phyloP scores from a whole-genome alignment of 2,113 vertebrate genomes.

The Colossoma macropomum region DNA sequence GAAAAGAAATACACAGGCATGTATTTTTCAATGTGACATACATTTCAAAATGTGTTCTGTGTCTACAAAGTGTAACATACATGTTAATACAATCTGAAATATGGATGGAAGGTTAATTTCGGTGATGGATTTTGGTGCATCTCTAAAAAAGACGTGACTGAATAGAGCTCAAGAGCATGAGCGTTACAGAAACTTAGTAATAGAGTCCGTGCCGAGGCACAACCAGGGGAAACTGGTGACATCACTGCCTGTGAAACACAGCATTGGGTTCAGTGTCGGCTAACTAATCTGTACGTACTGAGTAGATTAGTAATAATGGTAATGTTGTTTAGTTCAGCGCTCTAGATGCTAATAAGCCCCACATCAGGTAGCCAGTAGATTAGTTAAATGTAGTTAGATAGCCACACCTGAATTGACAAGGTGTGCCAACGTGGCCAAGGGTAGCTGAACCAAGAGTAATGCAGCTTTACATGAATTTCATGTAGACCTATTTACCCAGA shows the following conservation, averaged over 20 bases:
- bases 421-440: slow-evolving; percentile 33
- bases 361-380: slow-evolving; percentile 6
- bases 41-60: too few species aligned
- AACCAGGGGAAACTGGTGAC: neutral
- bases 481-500: too few species aligned
- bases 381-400: slow-evolving; percentile 27
- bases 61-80: too few species aligned
- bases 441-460: slow-evolving; percentile 44
- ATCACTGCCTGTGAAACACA: slow-evolving; percentile 1
- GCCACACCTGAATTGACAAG: slow-evolving; percentile 46
- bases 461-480: slow-evolving; percentile 1
- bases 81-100: too few species aligned
- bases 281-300: neutral
- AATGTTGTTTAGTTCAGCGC: slow-evolving; percentile 28
- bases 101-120: too few species aligned
- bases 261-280: neutral
- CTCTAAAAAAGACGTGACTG: too few species aligned
- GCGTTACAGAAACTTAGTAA: neutral
- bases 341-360: slow-evolving; percentile 39
- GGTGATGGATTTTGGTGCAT: too few species aligned
- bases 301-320: neutral
- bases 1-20: too few species aligned
- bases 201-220: neutral
- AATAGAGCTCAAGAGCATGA: too few species aligned
- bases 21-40: too few species aligned